Base-by-base conservation (phyloP, 2,888 invertebrate species). In the Acanthopleura granulata region DNA sequence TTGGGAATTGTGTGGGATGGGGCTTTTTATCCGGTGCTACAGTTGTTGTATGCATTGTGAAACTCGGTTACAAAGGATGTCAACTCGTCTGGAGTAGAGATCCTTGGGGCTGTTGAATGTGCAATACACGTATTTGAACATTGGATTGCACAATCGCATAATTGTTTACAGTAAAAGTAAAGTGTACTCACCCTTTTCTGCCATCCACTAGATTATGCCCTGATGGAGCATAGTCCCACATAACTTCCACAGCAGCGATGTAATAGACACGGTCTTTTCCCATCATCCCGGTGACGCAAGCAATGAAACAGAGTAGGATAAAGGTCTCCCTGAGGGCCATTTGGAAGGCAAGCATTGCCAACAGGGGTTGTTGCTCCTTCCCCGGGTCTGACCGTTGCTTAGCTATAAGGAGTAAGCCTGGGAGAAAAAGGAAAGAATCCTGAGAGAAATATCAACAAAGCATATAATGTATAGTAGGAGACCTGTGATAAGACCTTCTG, bases 221-320 rank as follows among this genome's bases (percentile, higher is more conserved):
- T 30, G 71, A 71, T 49, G 71, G 71, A n/a, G 71, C 71, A 49
- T 71, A 71, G 15, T 71, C 71, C 71, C 71, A 71, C 71, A 49
- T 49, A 11, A 49, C 49, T 49, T 71, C 71, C 3, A 71, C 71
- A 6, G 49, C 71, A 16, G 49, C 71, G n/a, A 71, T 71, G 49
- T 71, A 71, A 40, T 49, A 71, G 15, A 49, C 49, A 16, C 71
- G 40, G 14, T 49, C 71, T 49, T 27, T 71, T 15, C 71, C 71
- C 71, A 66, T 66, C 71, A 66, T 66, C 15, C 66, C 22, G 29
- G 15, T 22, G 16, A 66, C 66, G 66, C 14, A 66, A 25, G 27
- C 22, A 25, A 66, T 27, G 27, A 66, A 27, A 14, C 15, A 27
- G 16, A 66, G 22, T 16, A 66, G 29, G 14, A 22, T 3, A 25